These are phyloP conservation scores for Glaucidium brasilianum DNA, from an alignment of 2,113 vertebrate genomes.

Conservation along the genomic window DNA sequence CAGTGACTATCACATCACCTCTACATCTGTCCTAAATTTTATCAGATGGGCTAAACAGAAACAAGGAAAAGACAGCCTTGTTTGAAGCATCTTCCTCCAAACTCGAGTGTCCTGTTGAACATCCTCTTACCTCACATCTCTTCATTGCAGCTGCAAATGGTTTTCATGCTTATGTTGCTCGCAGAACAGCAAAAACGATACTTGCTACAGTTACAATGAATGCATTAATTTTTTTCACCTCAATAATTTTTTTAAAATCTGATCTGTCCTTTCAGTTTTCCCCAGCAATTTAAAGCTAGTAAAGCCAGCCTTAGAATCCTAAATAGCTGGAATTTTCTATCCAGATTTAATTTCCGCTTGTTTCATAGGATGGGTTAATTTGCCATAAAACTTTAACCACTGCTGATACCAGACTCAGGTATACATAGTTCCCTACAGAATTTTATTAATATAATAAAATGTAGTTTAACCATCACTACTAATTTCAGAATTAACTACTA, in stretches of 20 bases:
- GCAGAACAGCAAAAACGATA: background rate
- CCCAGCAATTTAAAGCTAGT: background rate
- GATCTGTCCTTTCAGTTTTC: background rate
- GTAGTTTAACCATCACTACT: slow-evolving; percentile 28
- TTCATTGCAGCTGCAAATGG: background rate
- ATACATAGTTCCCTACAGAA: background rate
- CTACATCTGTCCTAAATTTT: background rate
- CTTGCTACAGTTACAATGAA: background rate
- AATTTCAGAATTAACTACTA: slow-evolving; percentile 45
- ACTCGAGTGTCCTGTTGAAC: background rate
- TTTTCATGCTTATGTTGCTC: background rate
- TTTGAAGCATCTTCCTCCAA: background rate
- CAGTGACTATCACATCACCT: background rate
- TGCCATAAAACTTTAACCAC: slow-evolving; percentile 16
- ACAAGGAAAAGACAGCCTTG: background rate
- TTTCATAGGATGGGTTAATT: slow-evolving; percentile 8
- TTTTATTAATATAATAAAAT: slow-evolving; percentile 39
- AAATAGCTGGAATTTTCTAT: background rate
- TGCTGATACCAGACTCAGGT: background rate
- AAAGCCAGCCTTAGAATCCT: background rate
- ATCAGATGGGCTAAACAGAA: background rate
- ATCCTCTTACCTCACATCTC: background rate
- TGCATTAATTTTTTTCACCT: background rate
- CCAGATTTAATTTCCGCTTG: background rate
- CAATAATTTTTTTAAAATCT: background rate